Conservation (phyloP, 2,888 invertebrate genomes). For the Phania funesta region DNA sequence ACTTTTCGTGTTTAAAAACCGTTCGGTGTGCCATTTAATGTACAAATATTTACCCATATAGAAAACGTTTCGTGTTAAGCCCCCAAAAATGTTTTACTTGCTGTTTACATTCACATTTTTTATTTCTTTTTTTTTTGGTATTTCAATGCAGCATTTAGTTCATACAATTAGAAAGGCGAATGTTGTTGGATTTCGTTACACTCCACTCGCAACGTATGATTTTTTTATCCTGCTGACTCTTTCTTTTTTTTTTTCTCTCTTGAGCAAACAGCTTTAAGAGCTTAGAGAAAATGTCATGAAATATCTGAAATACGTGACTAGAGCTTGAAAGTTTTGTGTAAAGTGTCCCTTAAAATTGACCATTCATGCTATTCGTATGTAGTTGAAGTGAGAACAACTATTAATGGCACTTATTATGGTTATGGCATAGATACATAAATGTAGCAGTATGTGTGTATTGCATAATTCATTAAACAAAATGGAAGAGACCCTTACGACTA, state of each 20-base stretch:
- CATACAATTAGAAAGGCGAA: constrained; percentile 40
- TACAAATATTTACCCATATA: constrained; percentile 40
- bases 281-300: constrained; percentile 28
- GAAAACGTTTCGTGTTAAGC: constrained; percentile 53
- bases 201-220: not conserved
- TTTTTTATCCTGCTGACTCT: constrained; percentile 10
- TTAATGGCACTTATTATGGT: not conserved
- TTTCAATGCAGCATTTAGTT: constrained; percentile 27
- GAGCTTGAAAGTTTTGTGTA: constrained; percentile 4
- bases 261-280: constrained; percentile 4
- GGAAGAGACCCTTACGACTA: too few relatives aligned
- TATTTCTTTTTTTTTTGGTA: constrained; percentile 16
- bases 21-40: constrained; percentile 56
- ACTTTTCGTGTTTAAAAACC: constrained; percentile 58
- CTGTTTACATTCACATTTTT: constrained; percentile 29
- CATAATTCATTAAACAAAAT: too few relatives aligned
- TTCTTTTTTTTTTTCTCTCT: not conserved
- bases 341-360: not conserved
- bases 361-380: not conserved
- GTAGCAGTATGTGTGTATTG: too few relatives aligned
- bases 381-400: not conserved
- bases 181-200: not conserved
- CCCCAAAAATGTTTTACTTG: constrained; percentile 15
- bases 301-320: constrained; percentile 46
- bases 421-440: too few relatives aligned